Evolutionary conservation across 2,888 invertebrate species (phyloP).

Genomic region (Taphrorychus bicolor): DNA sequence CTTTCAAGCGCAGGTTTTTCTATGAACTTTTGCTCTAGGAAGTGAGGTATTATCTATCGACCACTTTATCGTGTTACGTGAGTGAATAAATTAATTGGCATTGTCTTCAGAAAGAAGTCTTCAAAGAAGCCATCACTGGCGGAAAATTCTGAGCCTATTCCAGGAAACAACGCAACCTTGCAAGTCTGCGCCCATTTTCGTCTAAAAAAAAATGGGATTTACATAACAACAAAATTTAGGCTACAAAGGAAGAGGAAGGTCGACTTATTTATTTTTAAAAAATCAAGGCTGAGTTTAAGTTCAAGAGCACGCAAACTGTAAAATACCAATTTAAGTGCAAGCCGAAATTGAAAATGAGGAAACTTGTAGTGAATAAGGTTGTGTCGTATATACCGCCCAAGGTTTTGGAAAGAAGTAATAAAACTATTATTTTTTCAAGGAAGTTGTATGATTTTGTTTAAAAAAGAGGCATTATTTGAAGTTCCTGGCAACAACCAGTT

Average conservation of each 20-base stretch:
- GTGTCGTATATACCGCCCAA: neutral
- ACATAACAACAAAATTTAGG: slow-evolving; percentile 17
- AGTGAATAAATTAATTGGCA: no score
- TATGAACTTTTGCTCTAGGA: slow-evolving; percentile 7
- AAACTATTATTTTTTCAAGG: no score
- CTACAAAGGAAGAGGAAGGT: slow-evolving; percentile 29
- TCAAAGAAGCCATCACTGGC: neutral
- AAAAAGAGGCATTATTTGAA: no score
- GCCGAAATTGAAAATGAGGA: slow-evolving; percentile 5
- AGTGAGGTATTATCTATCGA: neutral
- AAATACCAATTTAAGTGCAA: slow-evolving; percentile 11
- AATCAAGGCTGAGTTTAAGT: slow-evolving; percentile 41
- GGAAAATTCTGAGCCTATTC: neutral
- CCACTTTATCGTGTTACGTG: neutral
- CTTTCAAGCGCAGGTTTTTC: slow-evolving; percentile 13
- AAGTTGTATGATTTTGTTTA: no score
- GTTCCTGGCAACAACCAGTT: no score
- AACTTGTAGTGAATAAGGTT: slow-evolving; percentile 3
- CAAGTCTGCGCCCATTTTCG: neutral
- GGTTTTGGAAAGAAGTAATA: neutral
- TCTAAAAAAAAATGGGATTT: neutral
- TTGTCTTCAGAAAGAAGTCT: no score
- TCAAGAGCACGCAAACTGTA: slow-evolving; percentile 33
- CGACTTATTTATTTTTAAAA: slow-evolving; percentile 12
- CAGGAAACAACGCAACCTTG: neutral